These are phyloP conservation scores for Drosophila kokeensis DNA, from an alignment of 2,888 invertebrate genomes.

Conservation along the genomic window DNA sequence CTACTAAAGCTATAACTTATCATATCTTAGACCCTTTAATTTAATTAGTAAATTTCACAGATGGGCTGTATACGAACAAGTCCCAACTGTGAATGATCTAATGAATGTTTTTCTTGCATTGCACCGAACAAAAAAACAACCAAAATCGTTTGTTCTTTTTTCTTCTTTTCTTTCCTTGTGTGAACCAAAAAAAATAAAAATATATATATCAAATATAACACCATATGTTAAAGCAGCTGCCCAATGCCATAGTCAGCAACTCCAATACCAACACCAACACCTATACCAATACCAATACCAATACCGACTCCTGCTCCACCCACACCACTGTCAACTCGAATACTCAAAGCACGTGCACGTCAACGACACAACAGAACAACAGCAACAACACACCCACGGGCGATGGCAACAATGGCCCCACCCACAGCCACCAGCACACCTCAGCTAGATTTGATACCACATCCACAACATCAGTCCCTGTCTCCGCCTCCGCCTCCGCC, in stretches of 20 bases:
- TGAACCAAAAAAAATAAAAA: constrained; percentile 23
- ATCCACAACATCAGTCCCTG: constrained; percentile 29
- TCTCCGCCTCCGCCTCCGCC: constrained; percentile 27
- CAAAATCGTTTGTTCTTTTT: constrained; percentile 66
- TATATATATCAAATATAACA: constrained; percentile 23
- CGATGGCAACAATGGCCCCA: constrained; percentile 37
- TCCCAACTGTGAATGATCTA: constrained; percentile 25
- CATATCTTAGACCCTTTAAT: constrained; percentile 11
- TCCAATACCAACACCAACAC: constrained; percentile 39
- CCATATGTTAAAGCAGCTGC: constrained; percentile 63
- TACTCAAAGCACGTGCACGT: constrained; percentile 76
- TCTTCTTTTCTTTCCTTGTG: constrained; percentile 75
- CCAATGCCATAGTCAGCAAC: constrained; percentile 48
- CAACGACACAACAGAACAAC: constrained; percentile 55
- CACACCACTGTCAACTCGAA: constrained; percentile 47
- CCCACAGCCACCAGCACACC: constrained; percentile 7
- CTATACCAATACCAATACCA: constrained; percentile 29
- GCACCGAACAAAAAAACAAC: constrained; percentile 58
- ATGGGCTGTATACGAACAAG: constrained; percentile 9
- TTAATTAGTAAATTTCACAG: constrained; percentile 12
- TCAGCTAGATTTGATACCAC: constrained; percentile 20
- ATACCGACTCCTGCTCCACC: constrained; percentile 45
- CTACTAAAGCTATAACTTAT: constrained; percentile 8
- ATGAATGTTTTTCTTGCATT: constrained; percentile 44
- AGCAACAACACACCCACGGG: constrained; percentile 41